Percentiles rank a stretch among this genome's conserved stretches.
Evolutionary conservation across 2,888 invertebrate species (phyloP).

Genomic region (Tinea semifulvella): DNA sequence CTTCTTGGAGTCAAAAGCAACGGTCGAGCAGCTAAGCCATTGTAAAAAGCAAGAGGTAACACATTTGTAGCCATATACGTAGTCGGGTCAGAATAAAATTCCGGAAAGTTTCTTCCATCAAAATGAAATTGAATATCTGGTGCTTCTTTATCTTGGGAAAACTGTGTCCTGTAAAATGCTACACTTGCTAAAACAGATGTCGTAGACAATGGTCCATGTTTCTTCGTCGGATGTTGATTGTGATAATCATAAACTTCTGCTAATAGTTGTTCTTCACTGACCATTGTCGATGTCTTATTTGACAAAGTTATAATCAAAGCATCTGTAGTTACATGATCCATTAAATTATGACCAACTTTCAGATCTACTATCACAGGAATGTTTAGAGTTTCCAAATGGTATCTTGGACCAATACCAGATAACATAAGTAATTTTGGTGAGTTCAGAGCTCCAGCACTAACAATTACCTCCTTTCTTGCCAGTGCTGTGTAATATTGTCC

Average conservation of each 20-base stretch:
- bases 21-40: conserved; percentile 69
- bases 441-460: conserved; percentile 69
- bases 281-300: conserved; percentile 62
- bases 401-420: conserved; percentile 71
- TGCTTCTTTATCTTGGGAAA: conserved; percentile 39
- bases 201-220: conserved; percentile 61
- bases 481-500: conserved; percentile 47
- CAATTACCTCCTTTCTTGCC: conserved; percentile 69
- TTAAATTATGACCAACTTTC: conserved; percentile 77
- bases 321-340: conserved; percentile 76
- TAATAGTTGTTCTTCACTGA: conserved; percentile 39
- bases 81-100: conserved; percentile 67
- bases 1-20: conserved; percentile 71
- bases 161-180: conserved; percentile 70
- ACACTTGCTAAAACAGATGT: conserved; percentile 64
- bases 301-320: conserved; percentile 53
- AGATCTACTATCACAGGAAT: conserved; percentile 70
- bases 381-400: conserved; percentile 52
- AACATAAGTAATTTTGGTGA: conserved; percentile 72
- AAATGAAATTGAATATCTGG: conserved; percentile 76
- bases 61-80: conserved; percentile 51
- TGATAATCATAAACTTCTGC: conserved; percentile 52
- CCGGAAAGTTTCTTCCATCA: conserved; percentile 64
- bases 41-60: conserved; percentile 69
- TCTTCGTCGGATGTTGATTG: conserved; percentile 36